phyloP scores from a whole-genome alignment of 2,888 invertebrate species.

The Chelonus formosanus region DNA sequence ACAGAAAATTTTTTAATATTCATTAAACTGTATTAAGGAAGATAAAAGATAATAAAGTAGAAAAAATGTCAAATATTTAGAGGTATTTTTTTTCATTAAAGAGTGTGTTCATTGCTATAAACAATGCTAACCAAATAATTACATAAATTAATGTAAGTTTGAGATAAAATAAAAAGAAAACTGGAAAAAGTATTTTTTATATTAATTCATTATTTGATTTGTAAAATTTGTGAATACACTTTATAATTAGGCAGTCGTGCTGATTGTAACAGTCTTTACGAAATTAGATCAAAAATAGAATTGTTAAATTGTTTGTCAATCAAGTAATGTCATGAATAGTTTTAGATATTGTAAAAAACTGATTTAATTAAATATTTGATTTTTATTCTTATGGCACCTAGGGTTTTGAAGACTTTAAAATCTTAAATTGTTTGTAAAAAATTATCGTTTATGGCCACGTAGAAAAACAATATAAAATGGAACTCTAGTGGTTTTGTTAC shows the following conservation, averaged over 20 bases:
- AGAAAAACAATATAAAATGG: slow-evolving; percentile 29
- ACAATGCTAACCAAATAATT: too few species aligned
- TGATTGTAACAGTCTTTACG: slow-evolving; percentile 15
- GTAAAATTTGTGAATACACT: slow-evolving; percentile 35
- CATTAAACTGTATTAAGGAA: background rate
- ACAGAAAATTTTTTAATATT: too few species aligned
- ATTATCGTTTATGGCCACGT: slow-evolving; percentile 6
- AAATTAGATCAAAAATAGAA: background rate
- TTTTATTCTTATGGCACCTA: slow-evolving; percentile 29
- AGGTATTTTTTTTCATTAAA: too few species aligned
- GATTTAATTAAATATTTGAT: slow-evolving; percentile 22
- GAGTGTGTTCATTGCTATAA: too few species aligned
- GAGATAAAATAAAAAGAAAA: background rate
- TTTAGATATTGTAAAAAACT: slow-evolving; percentile 13
- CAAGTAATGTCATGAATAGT: background rate
- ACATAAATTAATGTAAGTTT: background rate
- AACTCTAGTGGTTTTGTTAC: slow-evolving; percentile 14
- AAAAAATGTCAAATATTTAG: too few species aligned
- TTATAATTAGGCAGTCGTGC: slow-evolving; percentile 46
- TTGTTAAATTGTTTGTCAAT: background rate
- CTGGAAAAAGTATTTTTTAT: slow-evolving; percentile 8
- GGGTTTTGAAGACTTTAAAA: slow-evolving; percentile 21
- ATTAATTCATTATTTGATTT: slow-evolving; percentile 8
- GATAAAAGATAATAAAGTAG: too few species aligned
- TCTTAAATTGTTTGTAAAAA: slow-evolving; percentile 2